These are phyloP conservation scores for Pheucticus melanocephalus DNA, from an alignment of 2,113 vertebrate species.

Conservation along the genomic window DNA sequence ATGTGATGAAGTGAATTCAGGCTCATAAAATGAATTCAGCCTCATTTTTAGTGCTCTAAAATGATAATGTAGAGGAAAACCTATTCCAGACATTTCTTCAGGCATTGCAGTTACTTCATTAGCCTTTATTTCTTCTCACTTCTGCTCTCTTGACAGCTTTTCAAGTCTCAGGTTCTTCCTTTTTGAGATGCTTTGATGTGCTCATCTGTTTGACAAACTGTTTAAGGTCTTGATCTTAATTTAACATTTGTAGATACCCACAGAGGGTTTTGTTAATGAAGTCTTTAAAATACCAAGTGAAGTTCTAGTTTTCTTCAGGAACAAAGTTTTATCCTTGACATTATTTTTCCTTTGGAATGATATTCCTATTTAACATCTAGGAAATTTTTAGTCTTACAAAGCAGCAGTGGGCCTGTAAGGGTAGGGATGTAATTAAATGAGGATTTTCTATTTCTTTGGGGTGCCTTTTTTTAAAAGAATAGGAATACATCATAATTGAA, in stretches of 20 bases:
- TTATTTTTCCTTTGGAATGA: background rate
- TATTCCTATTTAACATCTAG: background rate
- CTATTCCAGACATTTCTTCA: background rate
- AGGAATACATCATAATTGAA: background rate
- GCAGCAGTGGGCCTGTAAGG: background rate
- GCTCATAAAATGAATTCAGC: background rate
- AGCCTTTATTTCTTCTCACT: slow-evolving; percentile 9
- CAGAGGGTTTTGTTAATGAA: slow-evolving; percentile 38
- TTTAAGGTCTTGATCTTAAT: slow-evolving; percentile 13
- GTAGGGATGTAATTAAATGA: background rate
- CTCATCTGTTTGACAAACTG: slow-evolving; percentile 23
- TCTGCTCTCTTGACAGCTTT: slow-evolving; percentile 9
- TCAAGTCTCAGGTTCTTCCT: background rate
- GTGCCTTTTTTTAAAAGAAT: background rate
- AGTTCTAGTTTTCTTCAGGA: slow-evolving; percentile 14
- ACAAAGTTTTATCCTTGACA: background rate
- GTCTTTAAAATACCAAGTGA: slow-evolving; percentile 16
- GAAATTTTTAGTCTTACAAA: background rate
- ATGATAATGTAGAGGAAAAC: background rate
- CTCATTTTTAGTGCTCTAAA: background rate
- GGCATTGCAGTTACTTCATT: slow-evolving; percentile 9
- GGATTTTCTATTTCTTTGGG: background rate
- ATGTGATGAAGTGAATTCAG: background rate
- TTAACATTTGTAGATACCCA: background rate
- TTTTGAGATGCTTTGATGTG: slow-evolving; percentile 16